A percentile compares a stretch with the other conserved stretches of the same genome.
These are phyloP conservation scores for Piliocolobus tephrosceles DNA, from an alignment of 2,113 vertebrate species.

Conservation along the genomic window DNA sequence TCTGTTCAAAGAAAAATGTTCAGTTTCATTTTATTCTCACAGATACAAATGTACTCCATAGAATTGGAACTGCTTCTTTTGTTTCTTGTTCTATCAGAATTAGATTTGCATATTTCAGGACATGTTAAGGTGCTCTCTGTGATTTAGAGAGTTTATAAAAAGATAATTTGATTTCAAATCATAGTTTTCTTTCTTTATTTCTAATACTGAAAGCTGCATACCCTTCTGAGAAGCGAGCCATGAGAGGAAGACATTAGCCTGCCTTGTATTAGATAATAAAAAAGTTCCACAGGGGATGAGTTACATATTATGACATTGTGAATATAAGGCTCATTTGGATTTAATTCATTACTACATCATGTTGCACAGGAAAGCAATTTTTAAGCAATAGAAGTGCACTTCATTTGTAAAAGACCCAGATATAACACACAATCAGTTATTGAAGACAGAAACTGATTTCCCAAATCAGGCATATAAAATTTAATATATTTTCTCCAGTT, in stretches of 20 bases:
- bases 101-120: slow-evolving; percentile 61
- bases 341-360: slow-evolving; percentile 79
- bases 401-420: slow-evolving; percentile 71
- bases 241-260: slow-evolving; percentile 66
- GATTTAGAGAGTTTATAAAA: slow-evolving; percentile 74
- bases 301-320: slow-evolving; percentile 68
- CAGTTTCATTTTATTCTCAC: slow-evolving; percentile 59
- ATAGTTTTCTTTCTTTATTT: slow-evolving; percentile 57
- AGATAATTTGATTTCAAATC: slow-evolving; percentile 58
- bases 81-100: slow-evolving; percentile 52
- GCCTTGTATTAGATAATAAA: slow-evolving; percentile 71
- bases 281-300: slow-evolving; percentile 74
- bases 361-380: slow-evolving; percentile 77
- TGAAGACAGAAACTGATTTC: slow-evolving; percentile 76
- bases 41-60: slow-evolving; percentile 46
- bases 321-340: slow-evolving; percentile 74
- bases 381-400: slow-evolving; percentile 68
- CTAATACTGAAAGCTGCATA: slow-evolving; percentile 7
- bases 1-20: slow-evolving; percentile 52
- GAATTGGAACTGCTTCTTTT: slow-evolving; percentile 6
- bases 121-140: slow-evolving; percentile 56
- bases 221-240: slow-evolving; percentile 56
- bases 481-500: slow-evolving; percentile 62
- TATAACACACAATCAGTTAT: slow-evolving; percentile 57
- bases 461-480: slow-evolving; percentile 77